Base-by-base conservation (phyloP, 2,888 invertebrate genomes). In the Thymelicus acteon region DNA sequence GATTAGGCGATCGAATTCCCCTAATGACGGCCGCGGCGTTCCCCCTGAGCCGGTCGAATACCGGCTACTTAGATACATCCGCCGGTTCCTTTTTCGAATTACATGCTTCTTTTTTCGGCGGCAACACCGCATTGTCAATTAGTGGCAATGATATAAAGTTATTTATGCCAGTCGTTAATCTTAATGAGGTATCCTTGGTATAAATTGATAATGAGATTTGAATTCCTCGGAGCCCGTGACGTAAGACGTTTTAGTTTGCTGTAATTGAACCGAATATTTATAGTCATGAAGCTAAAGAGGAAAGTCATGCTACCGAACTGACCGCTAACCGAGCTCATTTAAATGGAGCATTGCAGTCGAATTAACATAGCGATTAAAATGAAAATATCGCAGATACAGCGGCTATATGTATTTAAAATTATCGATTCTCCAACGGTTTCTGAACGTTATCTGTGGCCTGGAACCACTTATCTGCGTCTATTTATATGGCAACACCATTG, bases 111-210 rank as follows among this genome's bases (percentile, higher is more conserved):
- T 71, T 71, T 71, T 71, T 67, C 65, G 70, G 65, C 52, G 65
- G 70, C 70, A 70, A 77, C 75, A 76, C 74, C 77, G 79, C 79
- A 78, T 75, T 80, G 76, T 75, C 88, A 90, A 92, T 91, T 90
- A 91, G 80, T 77, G 75, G 78, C 80, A 82, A 86, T 92, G 91
- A 92, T 86, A 80, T 79, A 84, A 82, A 82, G 79, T 85, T 76
- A 84, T 82, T 86, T 87, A 86, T 80, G 76, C 72, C 65, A 79
- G 77, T 76, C 78, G 76, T 80, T 80, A 82, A 80, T 85, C 71
- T 71, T 76, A 78, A 78, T 77, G 76, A 78, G 68, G 65, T 73
- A 75, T 72, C 64, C 64, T 58, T 69, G 58, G 57, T 63, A 63
- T 52, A 60, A 67, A 80, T 80, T 78, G 76, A 71, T 75, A 81